Evolutionary conservation across 2,888 invertebrate genomes (phyloP).

Genomic region (Scaptomyza reducta): DNA sequence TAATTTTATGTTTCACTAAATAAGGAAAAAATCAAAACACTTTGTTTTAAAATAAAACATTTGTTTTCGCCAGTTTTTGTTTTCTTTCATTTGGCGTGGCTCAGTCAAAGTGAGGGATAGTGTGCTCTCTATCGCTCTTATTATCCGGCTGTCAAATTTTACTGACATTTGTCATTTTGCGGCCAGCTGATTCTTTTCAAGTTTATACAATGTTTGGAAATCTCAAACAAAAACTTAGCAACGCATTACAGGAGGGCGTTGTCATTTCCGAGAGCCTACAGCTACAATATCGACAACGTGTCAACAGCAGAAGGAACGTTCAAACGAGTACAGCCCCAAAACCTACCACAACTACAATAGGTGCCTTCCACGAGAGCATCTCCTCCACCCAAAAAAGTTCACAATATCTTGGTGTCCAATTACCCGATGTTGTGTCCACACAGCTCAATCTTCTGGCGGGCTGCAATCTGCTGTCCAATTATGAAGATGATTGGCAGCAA

Average conservation of each 20-base stretch:
- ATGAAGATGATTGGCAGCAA: conserved; percentile 88
- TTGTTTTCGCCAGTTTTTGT: too few species aligned
- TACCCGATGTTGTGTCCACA: conserved; percentile 69
- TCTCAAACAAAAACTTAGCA: conserved; percentile 85
- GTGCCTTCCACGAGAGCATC: conserved; percentile 43
- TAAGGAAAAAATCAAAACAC: too few species aligned
- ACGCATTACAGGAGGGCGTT: conserved; percentile 85
- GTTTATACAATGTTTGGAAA: conserved; percentile 84
- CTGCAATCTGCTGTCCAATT: conserved; percentile 87
- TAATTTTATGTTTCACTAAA: too few species aligned
- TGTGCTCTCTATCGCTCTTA: too few species aligned
- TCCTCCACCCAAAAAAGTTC: conserved; percentile 53
- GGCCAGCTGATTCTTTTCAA: too few species aligned
- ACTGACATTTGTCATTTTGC: too few species aligned
- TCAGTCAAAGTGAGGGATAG: too few species aligned
- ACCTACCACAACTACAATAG: conserved; percentile 25
- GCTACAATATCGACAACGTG: conserved; percentile 78
- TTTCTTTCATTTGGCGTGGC: too few species aligned
- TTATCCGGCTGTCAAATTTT: too few species aligned
- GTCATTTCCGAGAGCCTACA: conserved; percentile 82
- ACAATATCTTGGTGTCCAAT: conserved; percentile 37
- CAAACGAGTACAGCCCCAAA: conserved; percentile 39
- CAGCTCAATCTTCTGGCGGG: conserved; percentile 87
- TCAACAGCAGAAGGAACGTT: conserved; percentile 41
- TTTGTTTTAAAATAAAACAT: too few species aligned